phyloP scores from a whole-genome alignment of 2,113 vertebrate species.

The Penelope pileata region DNA sequence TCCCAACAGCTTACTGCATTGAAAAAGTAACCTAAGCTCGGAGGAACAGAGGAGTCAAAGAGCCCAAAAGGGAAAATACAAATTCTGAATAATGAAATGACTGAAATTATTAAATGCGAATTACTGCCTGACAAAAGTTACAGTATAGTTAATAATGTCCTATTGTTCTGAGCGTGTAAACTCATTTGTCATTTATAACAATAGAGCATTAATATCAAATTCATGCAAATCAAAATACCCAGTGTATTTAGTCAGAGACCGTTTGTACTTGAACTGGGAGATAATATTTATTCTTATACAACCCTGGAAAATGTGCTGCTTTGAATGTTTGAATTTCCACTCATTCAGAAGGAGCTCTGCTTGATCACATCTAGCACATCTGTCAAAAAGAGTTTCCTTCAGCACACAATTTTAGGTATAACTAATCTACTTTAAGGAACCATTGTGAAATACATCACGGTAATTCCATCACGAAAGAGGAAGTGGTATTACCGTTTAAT shows the following conservation, averaged over 20 bases:
- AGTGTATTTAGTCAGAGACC: not conserved
- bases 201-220: not conserved
- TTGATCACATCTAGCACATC: not conserved
- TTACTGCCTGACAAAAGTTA: constrained; percentile 23
- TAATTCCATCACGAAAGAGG: not conserved
- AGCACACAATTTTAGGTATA: not conserved
- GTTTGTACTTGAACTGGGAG: not conserved
- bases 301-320: not conserved
- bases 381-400: not conserved
- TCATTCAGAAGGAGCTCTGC: not conserved
- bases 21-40: constrained; percentile 65
- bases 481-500: not conserved
- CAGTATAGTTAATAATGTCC: constrained; percentile 31
- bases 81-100: constrained; percentile 49
- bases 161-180: constrained; percentile 23
- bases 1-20: constrained; percentile 80
- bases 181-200: constrained; percentile 24
- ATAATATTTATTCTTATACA: constrained; percentile 17
- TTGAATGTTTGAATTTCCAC: not conserved
- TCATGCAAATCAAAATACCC: not conserved
- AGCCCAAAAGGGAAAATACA: constrained; percentile 52
- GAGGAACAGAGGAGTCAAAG: constrained; percentile 52
- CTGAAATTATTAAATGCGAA: constrained; percentile 63
- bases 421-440: not conserved
- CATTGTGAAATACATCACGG: not conserved